Percentiles rank a stretch among this genome's conserved stretches.
Conservation (phyloP, 2,113 vertebrate species). For the Cranoglanis bouderius region DNA sequence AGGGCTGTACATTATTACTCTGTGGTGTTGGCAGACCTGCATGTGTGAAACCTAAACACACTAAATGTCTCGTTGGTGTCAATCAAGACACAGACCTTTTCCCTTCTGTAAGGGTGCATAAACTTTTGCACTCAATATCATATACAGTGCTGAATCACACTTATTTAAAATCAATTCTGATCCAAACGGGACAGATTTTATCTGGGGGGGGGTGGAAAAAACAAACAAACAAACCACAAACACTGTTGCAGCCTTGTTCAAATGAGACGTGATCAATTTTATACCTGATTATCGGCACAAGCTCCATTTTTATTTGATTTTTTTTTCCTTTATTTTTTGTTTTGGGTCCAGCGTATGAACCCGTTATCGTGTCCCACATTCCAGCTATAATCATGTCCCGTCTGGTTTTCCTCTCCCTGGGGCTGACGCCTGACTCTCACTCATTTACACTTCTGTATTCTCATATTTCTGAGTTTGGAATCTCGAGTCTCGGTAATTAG, state of each 20-base stretch:
- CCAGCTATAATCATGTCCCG: neutral
- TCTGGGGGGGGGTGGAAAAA: too few relatives aligned
- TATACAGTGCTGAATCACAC: neutral
- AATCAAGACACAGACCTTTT: neutral
- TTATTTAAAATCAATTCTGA: neutral
- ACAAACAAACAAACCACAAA: neutral
- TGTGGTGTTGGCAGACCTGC: too few relatives aligned
- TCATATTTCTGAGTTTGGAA: neutral
- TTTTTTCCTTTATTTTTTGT: too few relatives aligned
- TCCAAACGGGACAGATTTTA: neutral
- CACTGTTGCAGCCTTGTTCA: neutral
- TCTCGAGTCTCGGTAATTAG: too few relatives aligned
- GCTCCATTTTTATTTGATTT: too few relatives aligned
- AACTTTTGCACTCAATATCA: neutral
- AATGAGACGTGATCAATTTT: neutral
- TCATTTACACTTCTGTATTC: neutral
- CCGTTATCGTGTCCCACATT: neutral
- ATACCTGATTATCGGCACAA: neutral
- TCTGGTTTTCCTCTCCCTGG: neutral
- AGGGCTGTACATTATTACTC: neutral
- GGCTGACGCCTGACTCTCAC: neutral
- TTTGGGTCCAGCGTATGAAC: neutral
- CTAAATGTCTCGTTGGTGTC: neutral
- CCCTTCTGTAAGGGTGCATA: neutral
- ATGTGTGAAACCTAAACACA: neutral